Evolutionary conservation across 1,140 invertebrate species (phyloP).

Genomic region (Drosophila fuyamai): DNA sequence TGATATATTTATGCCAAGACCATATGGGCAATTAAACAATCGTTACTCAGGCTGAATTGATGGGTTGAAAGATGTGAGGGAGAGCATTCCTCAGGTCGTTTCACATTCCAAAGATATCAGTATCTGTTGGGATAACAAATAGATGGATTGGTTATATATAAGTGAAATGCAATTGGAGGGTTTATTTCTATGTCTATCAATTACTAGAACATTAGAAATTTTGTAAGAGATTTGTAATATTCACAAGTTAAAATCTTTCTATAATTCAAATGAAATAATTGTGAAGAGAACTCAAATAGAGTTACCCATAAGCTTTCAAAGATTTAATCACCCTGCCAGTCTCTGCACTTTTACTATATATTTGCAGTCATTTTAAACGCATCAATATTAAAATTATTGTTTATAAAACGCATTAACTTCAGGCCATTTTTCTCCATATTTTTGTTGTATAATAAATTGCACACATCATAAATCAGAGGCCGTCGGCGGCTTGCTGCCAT

Average conservation of each 20-base stretch:
- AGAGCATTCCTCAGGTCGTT: constrained; percentile 22
- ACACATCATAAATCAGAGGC: constrained; percentile 74
- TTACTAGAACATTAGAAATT: not conserved
- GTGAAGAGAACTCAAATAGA: too few relatives aligned
- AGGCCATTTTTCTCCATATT: constrained; percentile 35
- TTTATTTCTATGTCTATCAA: not conserved
- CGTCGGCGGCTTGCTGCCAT: constrained; percentile 50
- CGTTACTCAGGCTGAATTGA: constrained; percentile 40
- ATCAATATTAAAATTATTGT: constrained; percentile 33
- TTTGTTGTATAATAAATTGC: constrained; percentile 62
- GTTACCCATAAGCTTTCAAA: not conserved
- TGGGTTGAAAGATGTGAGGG: constrained; percentile 11
- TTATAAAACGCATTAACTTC: constrained; percentile 51
- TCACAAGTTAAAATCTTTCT: too few relatives aligned
- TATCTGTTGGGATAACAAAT: constrained; percentile 9
- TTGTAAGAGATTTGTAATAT: too few relatives aligned
- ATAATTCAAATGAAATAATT: too few relatives aligned
- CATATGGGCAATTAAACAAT: constrained; percentile 70
- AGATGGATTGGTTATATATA: not conserved
- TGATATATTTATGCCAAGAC: constrained; percentile 49
- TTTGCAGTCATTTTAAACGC: constrained; percentile 13
- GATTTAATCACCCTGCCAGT: not conserved
- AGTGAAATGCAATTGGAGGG: not conserved
- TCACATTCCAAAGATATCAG: constrained; percentile 34
- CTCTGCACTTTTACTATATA: not conserved